Percentiles rank a stretch among this genome's conserved stretches.
Evolutionary conservation across 2,797 vertebrate species (phyloP).

Genomic region (Enteromius thamalakanensis): DNA sequence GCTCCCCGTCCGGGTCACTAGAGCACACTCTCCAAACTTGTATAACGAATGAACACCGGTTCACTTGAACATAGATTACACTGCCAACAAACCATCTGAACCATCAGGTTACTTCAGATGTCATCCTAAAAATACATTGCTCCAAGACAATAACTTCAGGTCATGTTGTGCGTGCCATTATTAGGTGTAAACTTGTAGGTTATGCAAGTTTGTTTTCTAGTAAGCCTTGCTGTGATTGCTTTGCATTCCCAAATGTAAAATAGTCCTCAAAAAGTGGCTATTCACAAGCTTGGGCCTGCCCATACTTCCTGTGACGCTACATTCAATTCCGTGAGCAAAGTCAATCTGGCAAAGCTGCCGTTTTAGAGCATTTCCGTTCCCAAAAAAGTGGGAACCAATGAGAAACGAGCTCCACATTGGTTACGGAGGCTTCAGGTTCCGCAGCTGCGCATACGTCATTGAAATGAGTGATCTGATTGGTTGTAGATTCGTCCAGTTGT

Average conservation of each 20-base stretch:
- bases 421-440: too few species aligned
- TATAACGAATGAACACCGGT: not conserved
- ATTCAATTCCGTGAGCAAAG: too few species aligned
- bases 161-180: conserved; percentile 10
- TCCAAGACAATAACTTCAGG: conserved; percentile 1
- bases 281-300: too few species aligned
- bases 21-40: not conserved
- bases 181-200: conserved; percentile 12
- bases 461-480: too few species aligned
- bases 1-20: not conserved
- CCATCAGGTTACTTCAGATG: conserved; percentile 18
- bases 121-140: conserved; percentile 25
- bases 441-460: too few species aligned
- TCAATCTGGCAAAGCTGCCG: too few species aligned
- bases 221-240: not conserved
- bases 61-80: conserved; percentile 11
- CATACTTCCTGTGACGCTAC: too few species aligned
- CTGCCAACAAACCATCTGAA: conserved; percentile 24
- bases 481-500: too few species aligned
- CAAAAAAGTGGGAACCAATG: too few species aligned
- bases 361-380: too few species aligned
- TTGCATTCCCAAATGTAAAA: not conserved
- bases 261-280: conserved; percentile 12
- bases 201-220: conserved; percentile 1
- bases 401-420: too few species aligned